Evolutionary conservation across 2,113 vertebrate species (phyloP), one percentile per base, ranked within the genome.

Genomic region (Xyliphius kryptos): DNA sequence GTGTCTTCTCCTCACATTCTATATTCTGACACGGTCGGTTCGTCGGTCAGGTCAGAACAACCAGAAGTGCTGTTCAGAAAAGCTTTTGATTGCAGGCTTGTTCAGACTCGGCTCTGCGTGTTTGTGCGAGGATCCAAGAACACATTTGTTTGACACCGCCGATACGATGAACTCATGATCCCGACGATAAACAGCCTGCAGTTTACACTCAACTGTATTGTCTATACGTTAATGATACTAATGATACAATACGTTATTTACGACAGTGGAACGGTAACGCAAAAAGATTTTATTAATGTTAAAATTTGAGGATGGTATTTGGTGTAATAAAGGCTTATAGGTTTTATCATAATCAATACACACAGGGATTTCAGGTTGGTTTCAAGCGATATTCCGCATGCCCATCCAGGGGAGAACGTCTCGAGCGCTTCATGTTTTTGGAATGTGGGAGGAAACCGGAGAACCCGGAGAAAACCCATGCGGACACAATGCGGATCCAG

Each of bases 1-100:
- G 9, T n/a, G 22, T 52, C 14, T 52, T 59, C 20, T 51, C 19
- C 43, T 51, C 47, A 21, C 16, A 46, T 21, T 49, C 41, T 56
- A 20, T 47, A 20, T 55, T 64, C 37, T 49, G 63, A 41, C 54
- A 57, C 16, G 40, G 44, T 57, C 21, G 46, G 41, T 41, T 52
- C 26, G 41, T 47, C 52, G 64, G 64, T 59, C 49, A 59, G 40
- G 48, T 10, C 46, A n/a, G 16, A 26, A 50, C 40, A 16, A 66
- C 19, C 17, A 37, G 20, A 17, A 46, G 21, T 20, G 22, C 15
- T 50, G 9, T 64, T 64, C 26, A 21, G 62, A 37, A 56, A 48
- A n/a, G 9, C 38, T 65, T 65, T 50, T 66, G 54, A 57, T 66
- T 54, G 26, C 26, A 32, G 26, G 4, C 26, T 32, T 32, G 26